phyloP scores from a whole-genome alignment of 1,140 invertebrate species.

The Aphidius gifuensis region DNA sequence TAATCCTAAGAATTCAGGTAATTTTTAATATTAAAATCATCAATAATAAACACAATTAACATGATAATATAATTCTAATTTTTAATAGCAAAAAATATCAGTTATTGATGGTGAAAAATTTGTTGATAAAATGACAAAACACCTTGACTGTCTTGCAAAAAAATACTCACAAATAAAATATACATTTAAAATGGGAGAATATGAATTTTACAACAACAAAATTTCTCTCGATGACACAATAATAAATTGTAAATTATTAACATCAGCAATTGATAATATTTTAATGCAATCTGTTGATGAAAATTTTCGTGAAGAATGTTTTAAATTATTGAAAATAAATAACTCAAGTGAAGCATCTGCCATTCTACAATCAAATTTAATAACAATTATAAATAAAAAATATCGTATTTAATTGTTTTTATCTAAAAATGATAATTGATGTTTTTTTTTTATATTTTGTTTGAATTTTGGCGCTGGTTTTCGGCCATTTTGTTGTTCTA shows the following conservation, averaged over 20 bases:
- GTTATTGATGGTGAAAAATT: slow-evolving; percentile 21
- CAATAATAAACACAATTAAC: too few relatives aligned
- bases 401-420: slow-evolving; percentile 17
- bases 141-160: slow-evolving; percentile 27
- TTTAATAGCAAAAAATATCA: too few relatives aligned
- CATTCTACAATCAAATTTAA: slow-evolving; percentile 28
- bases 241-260: slow-evolving; percentile 34
- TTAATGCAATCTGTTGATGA: slow-evolving; percentile 36
- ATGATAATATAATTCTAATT: too few relatives aligned
- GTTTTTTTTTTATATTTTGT: not conserved
- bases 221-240: slow-evolving; percentile 27
- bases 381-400: slow-evolving; percentile 30
- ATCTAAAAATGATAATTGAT: slow-evolving; percentile 1
- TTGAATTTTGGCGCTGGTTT: not conserved
- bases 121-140: slow-evolving; percentile 21
- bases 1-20: too few relatives aligned
- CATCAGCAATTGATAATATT: slow-evolving; percentile 30
- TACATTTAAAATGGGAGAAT: slow-evolving; percentile 21
- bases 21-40: too few relatives aligned
- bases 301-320: slow-evolving; percentile 35
- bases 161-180: slow-evolving; percentile 33
- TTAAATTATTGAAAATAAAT: slow-evolving; percentile 28
- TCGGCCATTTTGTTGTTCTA: not conserved
- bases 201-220: slow-evolving; percentile 28
- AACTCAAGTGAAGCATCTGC: slow-evolving; percentile 25